Evolutionary conservation across 2,888 invertebrate genomes (phyloP).

Genomic region (Lissocephala sabroskyi): DNA sequence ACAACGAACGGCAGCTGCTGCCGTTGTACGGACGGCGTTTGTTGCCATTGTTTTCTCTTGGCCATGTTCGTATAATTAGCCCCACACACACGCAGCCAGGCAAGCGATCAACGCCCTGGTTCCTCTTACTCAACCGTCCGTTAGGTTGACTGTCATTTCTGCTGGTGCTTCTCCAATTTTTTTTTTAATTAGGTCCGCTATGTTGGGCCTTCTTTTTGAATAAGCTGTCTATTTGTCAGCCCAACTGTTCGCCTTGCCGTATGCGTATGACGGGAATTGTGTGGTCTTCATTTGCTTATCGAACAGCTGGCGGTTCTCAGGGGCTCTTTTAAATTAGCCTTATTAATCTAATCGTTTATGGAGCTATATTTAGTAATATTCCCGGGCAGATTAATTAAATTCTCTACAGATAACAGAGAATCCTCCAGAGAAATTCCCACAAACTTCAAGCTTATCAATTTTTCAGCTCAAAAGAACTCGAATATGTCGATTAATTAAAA

Average conservation of each 20-base stretch:
- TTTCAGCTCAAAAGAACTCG: no score
- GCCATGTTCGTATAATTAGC: constrained; percentile 44
- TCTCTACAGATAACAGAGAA: no score
- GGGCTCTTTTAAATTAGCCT: no score
- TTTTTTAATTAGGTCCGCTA: constrained; percentile 44
- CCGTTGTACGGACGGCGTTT: no score
- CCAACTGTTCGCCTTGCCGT: not conserved
- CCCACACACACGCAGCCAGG: constrained; percentile 28
- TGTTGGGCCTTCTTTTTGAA: constrained; percentile 15
- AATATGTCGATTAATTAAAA: no score
- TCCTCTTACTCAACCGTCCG: not conserved
- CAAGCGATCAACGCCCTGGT: not conserved
- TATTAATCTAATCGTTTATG: no score
- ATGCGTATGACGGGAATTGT: constrained; percentile 31
- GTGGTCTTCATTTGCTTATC: constrained; percentile 16
- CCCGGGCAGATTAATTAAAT: no score
- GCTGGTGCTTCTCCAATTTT: constrained; percentile 11
- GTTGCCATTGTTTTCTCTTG: constrained; percentile 25
- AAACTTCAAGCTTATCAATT: no score
- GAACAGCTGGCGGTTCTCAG: no score
- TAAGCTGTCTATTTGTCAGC: constrained; percentile 19
- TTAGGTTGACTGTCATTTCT: no score
- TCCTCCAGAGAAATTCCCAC: no score
- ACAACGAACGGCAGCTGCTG: constrained; percentile 5
- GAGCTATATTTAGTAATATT: no score